Conservation (phyloP, 2,888 invertebrate species). For the Ophion ellenae region DNA sequence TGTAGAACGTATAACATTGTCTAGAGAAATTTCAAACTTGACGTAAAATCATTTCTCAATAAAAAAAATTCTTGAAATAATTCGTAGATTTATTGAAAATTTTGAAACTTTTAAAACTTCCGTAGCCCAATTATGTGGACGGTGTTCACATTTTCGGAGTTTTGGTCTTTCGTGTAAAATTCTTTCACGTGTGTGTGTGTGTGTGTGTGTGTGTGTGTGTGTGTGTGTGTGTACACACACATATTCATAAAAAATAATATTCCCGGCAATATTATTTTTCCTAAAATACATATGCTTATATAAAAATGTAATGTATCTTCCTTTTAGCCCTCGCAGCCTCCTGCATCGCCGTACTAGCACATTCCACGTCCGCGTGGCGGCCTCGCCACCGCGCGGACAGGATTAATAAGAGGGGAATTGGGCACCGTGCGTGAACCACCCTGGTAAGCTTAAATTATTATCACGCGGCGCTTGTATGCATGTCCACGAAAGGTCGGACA, state of each 20-base stretch:
- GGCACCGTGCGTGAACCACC: background rate
- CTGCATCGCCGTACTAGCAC: slow-evolving; percentile 35
- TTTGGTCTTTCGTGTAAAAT: too few species aligned
- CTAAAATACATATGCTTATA: background rate
- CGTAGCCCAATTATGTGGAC: too few species aligned
- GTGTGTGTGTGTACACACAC: too few species aligned
- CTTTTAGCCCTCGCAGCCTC: background rate
- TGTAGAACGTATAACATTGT: too few species aligned
- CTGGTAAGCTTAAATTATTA: slow-evolving; percentile 53
- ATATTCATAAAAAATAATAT: background rate
- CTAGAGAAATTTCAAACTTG: too few species aligned
- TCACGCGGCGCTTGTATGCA: slow-evolving; percentile 25
- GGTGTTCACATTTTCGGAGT: too few species aligned
- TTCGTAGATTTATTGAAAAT: too few species aligned
- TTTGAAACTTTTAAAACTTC: too few species aligned
- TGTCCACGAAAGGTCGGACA: slow-evolving; percentile 23
- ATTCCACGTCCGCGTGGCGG: slow-evolving; percentile 18
- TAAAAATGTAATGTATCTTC: background rate
- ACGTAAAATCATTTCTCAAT: too few species aligned
- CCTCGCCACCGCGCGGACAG: background rate
- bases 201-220: too few species aligned
- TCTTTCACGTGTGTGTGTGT: too few species aligned
- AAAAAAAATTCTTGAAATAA: too few species aligned
- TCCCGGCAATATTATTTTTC: background rate
- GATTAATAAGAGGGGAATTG: background rate